A percentile compares a stretch with the other conserved stretches of the same genome.
phyloP scores from a whole-genome alignment of 2,797 vertebrate species.

The Ptychobarbus kaznakovi region DNA sequence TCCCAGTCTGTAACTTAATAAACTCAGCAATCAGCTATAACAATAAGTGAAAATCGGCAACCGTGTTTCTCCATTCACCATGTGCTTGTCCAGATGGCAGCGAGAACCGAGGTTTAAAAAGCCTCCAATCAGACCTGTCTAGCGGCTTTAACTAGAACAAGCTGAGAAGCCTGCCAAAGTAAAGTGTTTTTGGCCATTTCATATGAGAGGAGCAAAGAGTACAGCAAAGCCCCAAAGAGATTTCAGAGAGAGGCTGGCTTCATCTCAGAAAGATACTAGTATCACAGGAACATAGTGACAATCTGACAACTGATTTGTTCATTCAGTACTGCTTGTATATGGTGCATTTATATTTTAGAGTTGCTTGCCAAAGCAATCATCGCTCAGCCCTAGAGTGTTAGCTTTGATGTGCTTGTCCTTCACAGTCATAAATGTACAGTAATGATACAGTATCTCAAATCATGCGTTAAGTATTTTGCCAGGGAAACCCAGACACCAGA shows the following conservation, averaged over 20 bases:
- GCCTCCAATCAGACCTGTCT: slow-evolving; percentile 25
- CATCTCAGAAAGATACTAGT: slow-evolving; percentile 7
- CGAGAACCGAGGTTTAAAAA: slow-evolving; percentile 34
- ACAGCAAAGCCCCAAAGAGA: slow-evolving; percentile 28
- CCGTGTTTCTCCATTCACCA: slow-evolving; percentile 30
- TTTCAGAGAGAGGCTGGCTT: slow-evolving; percentile 3
- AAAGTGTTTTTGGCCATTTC: slow-evolving; percentile 31
- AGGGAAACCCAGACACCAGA: not conserved
- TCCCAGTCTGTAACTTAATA: slow-evolving; percentile 39
- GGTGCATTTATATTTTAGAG: not conserved
- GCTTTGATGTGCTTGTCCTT: not conserved
- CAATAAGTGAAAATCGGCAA: slow-evolving; percentile 41
- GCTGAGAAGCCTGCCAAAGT: not conserved
- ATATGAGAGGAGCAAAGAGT: slow-evolving; percentile 18
- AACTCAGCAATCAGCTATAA: slow-evolving; percentile 52
- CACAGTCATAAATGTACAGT: not conserved
- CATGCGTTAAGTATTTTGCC: not conserved
- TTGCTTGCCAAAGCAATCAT: not conserved
- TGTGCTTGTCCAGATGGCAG: slow-evolving; percentile 50
- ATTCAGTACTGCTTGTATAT: not conserved
- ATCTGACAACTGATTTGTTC: not conserved
- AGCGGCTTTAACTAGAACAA: slow-evolving; percentile 35
- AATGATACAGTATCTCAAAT: not conserved
- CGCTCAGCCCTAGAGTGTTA: not conserved
- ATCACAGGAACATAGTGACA: slow-evolving; percentile 2